These are phyloP conservation scores for Dynastes tityus DNA, from an alignment of 2,888 invertebrate species.

Conservation along the genomic window DNA sequence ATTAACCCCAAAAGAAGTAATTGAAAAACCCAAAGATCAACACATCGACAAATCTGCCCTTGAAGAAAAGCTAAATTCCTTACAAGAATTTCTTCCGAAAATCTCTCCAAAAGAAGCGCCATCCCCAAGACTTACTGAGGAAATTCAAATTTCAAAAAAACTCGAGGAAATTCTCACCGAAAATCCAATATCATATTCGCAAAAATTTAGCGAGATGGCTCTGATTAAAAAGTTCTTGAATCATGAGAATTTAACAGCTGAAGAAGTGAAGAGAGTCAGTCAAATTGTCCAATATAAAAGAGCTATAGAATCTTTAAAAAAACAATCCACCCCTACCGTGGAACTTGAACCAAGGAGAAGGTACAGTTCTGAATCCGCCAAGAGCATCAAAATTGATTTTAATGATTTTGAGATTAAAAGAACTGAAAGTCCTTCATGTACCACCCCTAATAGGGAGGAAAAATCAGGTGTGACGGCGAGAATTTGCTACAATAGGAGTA, in stretches of 20 bases:
- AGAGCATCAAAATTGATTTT: conserved; percentile 48
- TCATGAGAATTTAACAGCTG: conserved; percentile 50
- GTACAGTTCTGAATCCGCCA: conserved; percentile 35
- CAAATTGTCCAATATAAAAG: conserved; percentile 56
- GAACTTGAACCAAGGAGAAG: conserved; percentile 15
- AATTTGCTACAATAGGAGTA: conserved; percentile 44
- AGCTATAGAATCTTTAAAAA: conserved; percentile 50
- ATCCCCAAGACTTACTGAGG: neutral
- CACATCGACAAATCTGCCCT: conserved; percentile 41
- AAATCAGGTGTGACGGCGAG: neutral
- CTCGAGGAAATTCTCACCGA: conserved; percentile 42
- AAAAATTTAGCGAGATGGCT: conserved; percentile 48
- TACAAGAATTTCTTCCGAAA: conserved; percentile 52
- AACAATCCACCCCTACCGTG: neutral
- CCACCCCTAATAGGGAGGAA: neutral
- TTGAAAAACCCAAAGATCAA: conserved; percentile 15
- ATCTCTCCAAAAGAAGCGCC: conserved; percentile 16
- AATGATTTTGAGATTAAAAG: conserved; percentile 44
- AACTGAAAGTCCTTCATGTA: neutral
- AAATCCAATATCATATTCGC: conserved; percentile 48
- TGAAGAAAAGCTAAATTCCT: conserved; percentile 50
- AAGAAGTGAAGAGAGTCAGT: conserved; percentile 54
- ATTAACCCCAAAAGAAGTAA: too few relatives aligned
- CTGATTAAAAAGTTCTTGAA: conserved; percentile 56
- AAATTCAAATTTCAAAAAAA: conserved; percentile 38